Evolutionary conservation across 2,888 invertebrate species (phyloP).

Genomic region (Hemaris fuciformis): DNA sequence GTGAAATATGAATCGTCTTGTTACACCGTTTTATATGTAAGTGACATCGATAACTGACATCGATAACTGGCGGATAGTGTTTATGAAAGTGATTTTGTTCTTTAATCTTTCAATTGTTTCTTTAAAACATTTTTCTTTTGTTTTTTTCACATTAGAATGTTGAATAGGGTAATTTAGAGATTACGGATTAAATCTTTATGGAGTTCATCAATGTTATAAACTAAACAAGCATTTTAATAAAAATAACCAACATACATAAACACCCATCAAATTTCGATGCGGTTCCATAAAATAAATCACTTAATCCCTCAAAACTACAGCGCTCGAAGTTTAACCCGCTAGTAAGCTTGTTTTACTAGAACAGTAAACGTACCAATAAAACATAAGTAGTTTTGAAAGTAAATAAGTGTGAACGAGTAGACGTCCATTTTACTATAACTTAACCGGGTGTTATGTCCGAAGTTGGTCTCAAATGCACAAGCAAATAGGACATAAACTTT

Average conservation of each 20-base stretch:
- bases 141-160: not conserved
- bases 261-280: not conserved
- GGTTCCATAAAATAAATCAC: not conserved
- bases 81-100: not conserved
- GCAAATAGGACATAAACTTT: conserved; percentile 44
- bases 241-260: not conserved
- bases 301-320: not conserved
- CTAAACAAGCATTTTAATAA: too few relatives aligned
- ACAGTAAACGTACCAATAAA: not conserved
- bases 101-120: not conserved
- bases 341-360: not conserved
- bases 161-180: too few relatives aligned
- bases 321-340: not conserved
- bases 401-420: not conserved
- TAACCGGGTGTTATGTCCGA: conserved; percentile 4
- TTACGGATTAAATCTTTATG: too few relatives aligned
- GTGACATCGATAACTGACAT: not conserved
- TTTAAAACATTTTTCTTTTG: not conserved
- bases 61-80: not conserved
- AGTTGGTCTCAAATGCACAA: conserved; percentile 29
- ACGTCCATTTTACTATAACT: not conserved
- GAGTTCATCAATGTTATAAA: too few relatives aligned
- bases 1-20: conserved; percentile 31
- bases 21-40: conserved; percentile 1
- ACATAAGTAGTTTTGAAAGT: not conserved